Conservation (phyloP, 2,797 vertebrate species). For the Delichon dasypus region DNA sequence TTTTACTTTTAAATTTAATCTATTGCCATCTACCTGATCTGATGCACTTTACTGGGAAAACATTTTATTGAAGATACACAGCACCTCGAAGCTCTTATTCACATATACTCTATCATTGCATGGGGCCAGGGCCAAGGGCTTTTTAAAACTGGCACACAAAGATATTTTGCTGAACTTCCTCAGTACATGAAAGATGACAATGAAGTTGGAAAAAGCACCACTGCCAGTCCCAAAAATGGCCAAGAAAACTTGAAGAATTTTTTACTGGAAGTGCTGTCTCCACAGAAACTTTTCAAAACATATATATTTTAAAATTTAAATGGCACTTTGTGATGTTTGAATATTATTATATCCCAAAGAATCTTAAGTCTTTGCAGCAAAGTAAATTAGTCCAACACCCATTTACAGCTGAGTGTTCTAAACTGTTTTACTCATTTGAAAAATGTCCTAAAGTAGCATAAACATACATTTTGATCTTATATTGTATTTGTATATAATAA, state of each 20-base stretch:
- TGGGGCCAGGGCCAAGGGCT: background rate
- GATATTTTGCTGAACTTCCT: background rate
- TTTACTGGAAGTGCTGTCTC: background rate
- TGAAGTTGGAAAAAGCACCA: background rate
- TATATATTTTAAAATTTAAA: background rate
- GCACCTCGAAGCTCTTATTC: background rate
- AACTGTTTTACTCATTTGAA: background rate
- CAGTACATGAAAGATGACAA: background rate
- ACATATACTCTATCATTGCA: background rate
- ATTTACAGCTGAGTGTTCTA: background rate
- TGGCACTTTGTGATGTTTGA: background rate
- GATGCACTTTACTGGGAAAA: background rate
- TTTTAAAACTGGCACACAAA: background rate
- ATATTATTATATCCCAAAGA: background rate
- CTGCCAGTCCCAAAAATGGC: background rate
- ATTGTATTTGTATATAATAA: background rate
- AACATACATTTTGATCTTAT: background rate
- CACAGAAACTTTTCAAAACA: background rate
- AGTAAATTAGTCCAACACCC: background rate
- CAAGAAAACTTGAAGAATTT: background rate
- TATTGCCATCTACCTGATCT: background rate
- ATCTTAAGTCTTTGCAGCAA: background rate
- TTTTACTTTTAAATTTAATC: background rate
- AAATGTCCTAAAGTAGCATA: background rate
- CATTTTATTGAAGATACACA: background rate